Evolutionary conservation across 2,888 invertebrate species (phyloP), one percentile per base, ranked within the genome.

Genomic region (Plebejus anna): DNA sequence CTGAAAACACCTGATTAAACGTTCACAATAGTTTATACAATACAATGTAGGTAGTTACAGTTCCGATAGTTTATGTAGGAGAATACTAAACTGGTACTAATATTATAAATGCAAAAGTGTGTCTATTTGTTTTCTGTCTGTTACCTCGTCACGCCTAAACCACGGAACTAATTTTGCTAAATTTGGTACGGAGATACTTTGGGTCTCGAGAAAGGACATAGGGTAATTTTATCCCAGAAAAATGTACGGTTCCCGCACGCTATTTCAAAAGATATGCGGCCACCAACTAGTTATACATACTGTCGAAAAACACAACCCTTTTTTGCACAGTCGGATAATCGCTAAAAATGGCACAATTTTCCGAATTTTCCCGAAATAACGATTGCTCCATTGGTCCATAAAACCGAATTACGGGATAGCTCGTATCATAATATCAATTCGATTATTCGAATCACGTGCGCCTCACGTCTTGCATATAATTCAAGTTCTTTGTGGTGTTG

Each of bases 401-500:
- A 72, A 72, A 72, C 22, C 72, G 47, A 47, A 72, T 72, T 72
- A 72, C 11, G 42, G 22, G 28, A 47, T 72, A 22, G 42, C 72
- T 72, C 11, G 32, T 47, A 72, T 42, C 38, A 72, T 72, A 22
- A 66, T 36, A 66, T 66, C 32, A 16, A 66, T 72, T 72, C 42
- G 22, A 42, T 47, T 72, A 72, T 72, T 72, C 72, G 42, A 47
- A 72, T 72, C 72, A 72, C 72, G 72, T 22, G 47, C 42, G 47
- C 47, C n/a, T 42, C 47, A 47, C 72, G 42, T 72, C 72, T 72
- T 72, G 72, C 72, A 72, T 72, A 72, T 72, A 72, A 72, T 72
- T 72, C 72, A 72, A 42, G 72, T 72, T 47, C 47, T 22, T n/a
- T 22, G 22, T n/a, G 9, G 72, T 72, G 72, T 72, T 72, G 72